Conservation (phyloP, 2,888 invertebrate species). For the Euplexia lucipara region DNA sequence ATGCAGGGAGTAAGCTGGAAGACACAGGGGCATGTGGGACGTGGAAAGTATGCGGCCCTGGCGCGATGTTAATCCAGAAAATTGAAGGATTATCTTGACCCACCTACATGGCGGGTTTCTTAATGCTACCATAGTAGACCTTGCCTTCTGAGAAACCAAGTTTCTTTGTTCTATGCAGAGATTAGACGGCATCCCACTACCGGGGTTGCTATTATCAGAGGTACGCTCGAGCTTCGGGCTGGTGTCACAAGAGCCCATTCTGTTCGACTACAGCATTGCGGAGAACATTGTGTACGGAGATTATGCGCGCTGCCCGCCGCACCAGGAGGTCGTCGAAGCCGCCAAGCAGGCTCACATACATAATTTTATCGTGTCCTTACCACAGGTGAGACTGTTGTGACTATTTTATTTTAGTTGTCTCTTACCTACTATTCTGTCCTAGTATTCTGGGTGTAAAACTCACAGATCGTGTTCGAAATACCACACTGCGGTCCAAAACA, state of each 20-base stretch:
- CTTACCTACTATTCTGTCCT: no score
- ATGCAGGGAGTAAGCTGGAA: no score
- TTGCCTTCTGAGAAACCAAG: neutral
- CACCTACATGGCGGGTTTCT: no score
- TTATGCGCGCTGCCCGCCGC: constrained; percentile 91
- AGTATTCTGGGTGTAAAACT: no score
- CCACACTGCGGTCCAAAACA: no score
- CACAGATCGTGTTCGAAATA: no score
- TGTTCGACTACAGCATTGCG: constrained; percentile 95
- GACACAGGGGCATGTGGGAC: no score
- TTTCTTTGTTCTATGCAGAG: constrained; percentile 15
- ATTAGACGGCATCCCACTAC: constrained; percentile 50
- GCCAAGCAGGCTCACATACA: constrained; percentile 96
- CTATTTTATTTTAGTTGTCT: neutral
- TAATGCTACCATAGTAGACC: no score
- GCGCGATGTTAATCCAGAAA: no score
- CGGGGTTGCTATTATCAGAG: constrained; percentile 68
- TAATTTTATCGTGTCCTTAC: constrained; percentile 93
- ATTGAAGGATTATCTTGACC: no score
- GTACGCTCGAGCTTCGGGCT: constrained; percentile 90
- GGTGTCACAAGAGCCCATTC: constrained; percentile 94
- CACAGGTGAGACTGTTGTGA: constrained; percentile 86
- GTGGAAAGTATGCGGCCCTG: no score
- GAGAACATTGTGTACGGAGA: constrained; percentile 97
- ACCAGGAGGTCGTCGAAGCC: constrained; percentile 93